Base-by-base conservation (phyloP, 2,888 invertebrate genomes). In the Drosophila nigricruria region DNA sequence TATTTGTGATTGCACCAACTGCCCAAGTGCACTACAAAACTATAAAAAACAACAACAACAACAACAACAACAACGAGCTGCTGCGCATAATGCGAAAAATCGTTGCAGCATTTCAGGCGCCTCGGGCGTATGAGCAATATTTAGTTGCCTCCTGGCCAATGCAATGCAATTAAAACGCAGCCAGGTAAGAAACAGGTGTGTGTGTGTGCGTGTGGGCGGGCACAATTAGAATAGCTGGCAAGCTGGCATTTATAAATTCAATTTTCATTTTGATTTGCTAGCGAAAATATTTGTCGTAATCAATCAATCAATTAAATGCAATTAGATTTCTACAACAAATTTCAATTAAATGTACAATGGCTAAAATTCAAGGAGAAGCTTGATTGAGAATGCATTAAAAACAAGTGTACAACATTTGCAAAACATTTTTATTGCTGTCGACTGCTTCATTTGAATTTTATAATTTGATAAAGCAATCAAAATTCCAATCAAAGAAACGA, bases 1-100 rank as follows among this genome's bases (percentile, higher is more conserved):
- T 73, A 68, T 81, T 52, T 73, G 61, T 68, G 64, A 57, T 70
- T 68, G 80, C 70, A 88, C 42, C 81, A 81, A 74, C 69, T 70
- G 50, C 64, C 40, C 73, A 87, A 82, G 89, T 71, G 89, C 83
- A 67, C 87, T 82, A 68, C 52, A 73, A 69, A 79, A 65, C 69
- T 77, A 65, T 65, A 68, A 76, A 60, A 49, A 30, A 34, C 50
- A 63, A 62, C 47, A 38, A 30, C 56, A 63, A 60, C 20, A 23
- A 14, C 50, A 64, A 64, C 47, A 38, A 30, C 59, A 68, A 23
- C 60, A 43, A 16, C 16, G 25, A 54, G 16, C 30, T 40, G 32
- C 30, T 42, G 61, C 58, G 38, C 50, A 75, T 64, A 58, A 74
- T 67, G 47, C 52, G 52, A 54, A 57, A 78, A 69, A 69, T 47